phyloP scores from a whole-genome alignment of 1,140 invertebrate genomes.

The Pygmarrhopalites habei region DNA sequence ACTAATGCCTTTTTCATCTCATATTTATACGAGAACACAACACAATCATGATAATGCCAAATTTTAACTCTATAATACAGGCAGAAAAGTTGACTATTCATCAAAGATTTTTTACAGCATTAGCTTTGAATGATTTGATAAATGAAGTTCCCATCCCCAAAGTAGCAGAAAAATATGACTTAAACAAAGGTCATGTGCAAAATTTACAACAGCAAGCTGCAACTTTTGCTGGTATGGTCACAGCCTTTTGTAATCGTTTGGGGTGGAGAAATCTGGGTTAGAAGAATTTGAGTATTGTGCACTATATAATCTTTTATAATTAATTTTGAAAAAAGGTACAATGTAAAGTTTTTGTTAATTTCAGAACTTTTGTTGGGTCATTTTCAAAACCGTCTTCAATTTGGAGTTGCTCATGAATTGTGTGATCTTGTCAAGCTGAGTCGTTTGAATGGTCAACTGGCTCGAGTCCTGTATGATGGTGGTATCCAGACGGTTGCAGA shows the following conservation, averaged over 20 bases:
- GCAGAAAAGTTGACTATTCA: too few species aligned
- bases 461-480: conserved; percentile 72
- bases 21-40: too few species aligned
- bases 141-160: conserved; percentile 74
- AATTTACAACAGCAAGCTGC: conserved; percentile 91
- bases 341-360: too few species aligned
- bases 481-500: conserved; percentile 69
- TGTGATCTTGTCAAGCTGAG: conserved; percentile 82
- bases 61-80: too few species aligned
- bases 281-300: too few species aligned
- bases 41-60: too few species aligned
- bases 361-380: conserved; percentile 81
- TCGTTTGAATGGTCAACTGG: conserved; percentile 73
- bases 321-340: too few species aligned
- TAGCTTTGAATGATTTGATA: conserved; percentile 87
- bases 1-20: too few species aligned
- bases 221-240: conserved; percentile 95
- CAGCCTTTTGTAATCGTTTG: conserved; percentile 82
- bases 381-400: conserved; percentile 88
- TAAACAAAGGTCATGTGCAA: conserved; percentile 82
- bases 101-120: conserved; percentile 79
- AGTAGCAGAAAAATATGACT: conserved; percentile 76
- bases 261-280: too few species aligned
- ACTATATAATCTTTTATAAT: too few species aligned
- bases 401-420: conserved; percentile 87